Evolutionary conservation across 2,797 vertebrate species (phyloP).

Genomic region (Phalloptychus januarius): DNA sequence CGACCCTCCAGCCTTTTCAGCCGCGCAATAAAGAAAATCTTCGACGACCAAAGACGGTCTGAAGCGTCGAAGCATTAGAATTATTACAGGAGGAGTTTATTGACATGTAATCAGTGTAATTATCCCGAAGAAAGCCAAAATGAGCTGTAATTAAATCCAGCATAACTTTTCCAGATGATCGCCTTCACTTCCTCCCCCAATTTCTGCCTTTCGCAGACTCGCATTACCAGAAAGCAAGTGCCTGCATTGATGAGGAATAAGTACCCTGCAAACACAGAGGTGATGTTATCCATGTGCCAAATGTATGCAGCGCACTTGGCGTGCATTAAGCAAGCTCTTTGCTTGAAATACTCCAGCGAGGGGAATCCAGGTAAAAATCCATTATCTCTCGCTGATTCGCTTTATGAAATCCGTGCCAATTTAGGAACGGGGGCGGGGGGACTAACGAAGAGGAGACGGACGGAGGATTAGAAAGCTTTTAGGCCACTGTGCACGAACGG

Average conservation of each 20-base stretch:
- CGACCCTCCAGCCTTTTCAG: slow-evolving; percentile 21
- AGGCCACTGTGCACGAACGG: slow-evolving; percentile 14
- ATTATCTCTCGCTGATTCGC: slow-evolving; percentile 43
- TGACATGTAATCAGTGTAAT: slow-evolving; percentile 64
- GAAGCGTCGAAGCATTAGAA: slow-evolving; percentile 28
- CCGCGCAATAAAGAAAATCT: slow-evolving; percentile 10
- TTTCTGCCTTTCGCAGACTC: slow-evolving; percentile 31
- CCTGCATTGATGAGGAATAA: slow-evolving; percentile 45
- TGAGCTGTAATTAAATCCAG: slow-evolving; percentile 48
- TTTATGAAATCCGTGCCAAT: slow-evolving; percentile 46
- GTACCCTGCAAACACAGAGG: slow-evolving; percentile 30
- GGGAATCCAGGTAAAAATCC: slow-evolving; percentile 50
- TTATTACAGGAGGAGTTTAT: slow-evolving; percentile 52
- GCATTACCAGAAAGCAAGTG: slow-evolving; percentile 27
- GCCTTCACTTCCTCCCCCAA: slow-evolving; percentile 39
- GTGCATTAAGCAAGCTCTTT: slow-evolving; percentile 34
- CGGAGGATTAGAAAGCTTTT: slow-evolving; percentile 28
- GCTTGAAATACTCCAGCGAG: slow-evolving; percentile 38
- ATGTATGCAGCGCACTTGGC: slow-evolving; percentile 27
- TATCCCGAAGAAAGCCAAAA: slow-evolving; percentile 57
- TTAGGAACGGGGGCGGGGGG: slow-evolving; percentile 22
- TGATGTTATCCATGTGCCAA: slow-evolving; percentile 12
- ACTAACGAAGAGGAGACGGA: slow-evolving; percentile 16
- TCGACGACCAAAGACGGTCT: slow-evolving; percentile 29
- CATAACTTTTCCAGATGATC: slow-evolving; percentile 57